Base-by-base conservation (phyloP, 2,113 vertebrate species). In the Oriolus oriolus region DNA sequence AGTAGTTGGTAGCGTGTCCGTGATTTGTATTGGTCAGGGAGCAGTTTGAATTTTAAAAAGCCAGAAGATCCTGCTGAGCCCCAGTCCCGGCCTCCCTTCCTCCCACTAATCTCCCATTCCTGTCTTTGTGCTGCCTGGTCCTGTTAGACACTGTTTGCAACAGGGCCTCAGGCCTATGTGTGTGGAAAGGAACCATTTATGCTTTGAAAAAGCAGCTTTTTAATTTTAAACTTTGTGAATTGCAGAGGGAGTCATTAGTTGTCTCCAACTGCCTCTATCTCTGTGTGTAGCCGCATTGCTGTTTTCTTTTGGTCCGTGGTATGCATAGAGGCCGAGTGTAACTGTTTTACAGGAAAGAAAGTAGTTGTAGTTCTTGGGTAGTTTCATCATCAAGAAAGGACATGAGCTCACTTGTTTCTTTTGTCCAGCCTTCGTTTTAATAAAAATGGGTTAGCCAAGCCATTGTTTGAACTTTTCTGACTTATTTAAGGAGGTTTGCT, bases 1-100 rank as follows among this genome's bases (percentile, higher is more conserved):
- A 97, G 97, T 97, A 98, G 98, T 98, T 98, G 97, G 97, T 97
- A 98, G 95, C 84, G 82, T 97, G 98, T 98, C 96, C 79, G 80
- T 98, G 97, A 97, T 98, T 98, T 98, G 98, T 98, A 98, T 98
- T 98, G 98, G 98, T 98, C 97, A 97, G 97, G 96, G 97, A 98
- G 97, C 97, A 97, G 97, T 98, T 98, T 98, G 98, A 98, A 98
- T 98, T 98, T 98, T 98, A 98, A 98, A 98, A 98, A 98, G 98
- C 98, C 95, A 96, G 97, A 97, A 98, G 97, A 98, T 98, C 98
- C 98, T 98, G 97, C 97, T 98, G 97, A 97, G 97, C 97, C 97
- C 98, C 95, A 97, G 95, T 97, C 97, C 50, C 27, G 30, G 11
- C 98, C 98, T 98, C 98, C 97, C 97, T 98, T 95, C 64, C 98